Evolutionary conservation across 2,797 vertebrate genomes (phyloP).

Genomic region (Hydrophis major): DNA sequence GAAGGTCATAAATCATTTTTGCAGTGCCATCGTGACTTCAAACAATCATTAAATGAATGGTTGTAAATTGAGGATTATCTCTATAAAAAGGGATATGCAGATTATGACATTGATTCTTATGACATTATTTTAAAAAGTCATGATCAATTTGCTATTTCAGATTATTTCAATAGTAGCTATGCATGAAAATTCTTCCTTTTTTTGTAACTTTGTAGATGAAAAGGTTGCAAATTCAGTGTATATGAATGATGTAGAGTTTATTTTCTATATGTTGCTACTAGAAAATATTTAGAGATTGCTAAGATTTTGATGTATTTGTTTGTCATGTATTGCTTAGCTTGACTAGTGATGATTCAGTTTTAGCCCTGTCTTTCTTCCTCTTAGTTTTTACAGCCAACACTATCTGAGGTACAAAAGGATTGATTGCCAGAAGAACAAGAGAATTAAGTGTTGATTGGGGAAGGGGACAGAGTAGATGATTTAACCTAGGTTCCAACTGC

Average conservation of each 20-base stretch:
- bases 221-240: not conserved
- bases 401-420: conserved; percentile 11
- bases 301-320: not conserved
- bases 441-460: conserved; percentile 3
- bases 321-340: conserved; percentile 19
- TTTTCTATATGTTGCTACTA: not conserved
- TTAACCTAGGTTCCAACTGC: conserved; percentile 22
- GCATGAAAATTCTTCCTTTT: not conserved
- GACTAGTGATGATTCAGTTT: conserved; percentile 18
- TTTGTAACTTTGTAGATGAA: not conserved
- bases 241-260: not conserved
- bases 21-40: not conserved
- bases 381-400: conserved; percentile 6
- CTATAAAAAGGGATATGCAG: not conserved
- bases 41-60: not conserved
- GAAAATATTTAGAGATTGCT: conserved; percentile 1
- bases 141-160: not conserved
- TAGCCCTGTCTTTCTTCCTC: conserved; percentile 33
- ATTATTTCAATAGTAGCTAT: not conserved
- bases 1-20: not conserved
- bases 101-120: not conserved
- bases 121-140: not conserved
- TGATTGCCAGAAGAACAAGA: conserved; percentile 18
- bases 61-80: not conserved
- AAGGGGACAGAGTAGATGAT: not conserved